These are phyloP conservation scores for Halcyon chelicuti DNA, from an alignment of 2,797 vertebrate species.

Conservation along the genomic window DNA sequence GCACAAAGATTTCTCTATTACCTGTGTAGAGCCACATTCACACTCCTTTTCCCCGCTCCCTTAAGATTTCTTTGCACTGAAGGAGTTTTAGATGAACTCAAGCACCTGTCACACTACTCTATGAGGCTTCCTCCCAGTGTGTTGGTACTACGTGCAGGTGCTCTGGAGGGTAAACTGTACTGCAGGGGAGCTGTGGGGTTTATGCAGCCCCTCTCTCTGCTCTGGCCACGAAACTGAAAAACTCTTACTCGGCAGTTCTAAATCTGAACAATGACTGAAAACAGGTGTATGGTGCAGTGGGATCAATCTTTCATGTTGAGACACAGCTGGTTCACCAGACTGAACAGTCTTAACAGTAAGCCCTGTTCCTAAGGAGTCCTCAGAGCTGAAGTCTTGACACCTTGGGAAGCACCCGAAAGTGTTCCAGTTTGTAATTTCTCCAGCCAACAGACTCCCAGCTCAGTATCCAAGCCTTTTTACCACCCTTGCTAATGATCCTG, in stretches of 20 bases:
- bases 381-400: neutral
- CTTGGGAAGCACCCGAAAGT: neutral
- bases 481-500: neutral
- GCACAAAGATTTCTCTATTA: neutral
- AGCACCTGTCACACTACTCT: neutral
- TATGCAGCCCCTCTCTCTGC: neutral
- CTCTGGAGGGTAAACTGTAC: neutral
- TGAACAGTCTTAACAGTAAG: neutral
- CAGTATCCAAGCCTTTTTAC: neutral
- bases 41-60: neutral
- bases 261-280: neutral
- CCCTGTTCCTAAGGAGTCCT: neutral
- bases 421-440: neutral
- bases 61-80: neutral
- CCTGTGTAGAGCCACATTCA: neutral
- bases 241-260: neutral
- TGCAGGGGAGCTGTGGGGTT: neutral
- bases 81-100: neutral
- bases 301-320: neutral
- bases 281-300: neutral
- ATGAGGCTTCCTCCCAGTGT: fast-evolving
- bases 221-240: neutral
- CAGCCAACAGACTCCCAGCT: neutral
- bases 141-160: neutral
- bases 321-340: neutral